These are phyloP conservation scores for Cecidostiba fungosa DNA, from an alignment of 2,888 invertebrate species.

Conservation along the genomic window DNA sequence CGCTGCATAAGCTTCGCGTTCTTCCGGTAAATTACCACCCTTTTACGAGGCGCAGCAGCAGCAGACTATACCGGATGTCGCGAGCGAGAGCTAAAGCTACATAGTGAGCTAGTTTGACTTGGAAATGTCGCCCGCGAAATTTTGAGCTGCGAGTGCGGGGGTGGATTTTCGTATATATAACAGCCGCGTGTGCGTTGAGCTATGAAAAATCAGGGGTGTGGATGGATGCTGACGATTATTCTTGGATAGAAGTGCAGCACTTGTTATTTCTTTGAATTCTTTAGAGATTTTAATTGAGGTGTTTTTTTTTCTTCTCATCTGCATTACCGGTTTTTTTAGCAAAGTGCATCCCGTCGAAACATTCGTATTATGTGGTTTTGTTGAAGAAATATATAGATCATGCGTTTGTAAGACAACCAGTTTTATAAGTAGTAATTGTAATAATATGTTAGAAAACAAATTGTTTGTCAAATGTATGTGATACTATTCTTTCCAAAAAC, in stretches of 20 bases:
- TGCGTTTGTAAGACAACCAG: no score
- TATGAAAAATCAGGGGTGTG: neutral
- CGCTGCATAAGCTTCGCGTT: slow-evolving; percentile 50
- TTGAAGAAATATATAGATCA: no score
- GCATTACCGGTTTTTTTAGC: neutral
- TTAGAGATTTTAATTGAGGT: neutral
- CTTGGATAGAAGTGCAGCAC: neutral
- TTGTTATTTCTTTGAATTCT: neutral
- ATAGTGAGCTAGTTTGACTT: slow-evolving; percentile 25
- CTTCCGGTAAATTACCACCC: slow-evolving; percentile 56
- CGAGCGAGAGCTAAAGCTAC: neutral
- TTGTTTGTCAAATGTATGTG: no score
- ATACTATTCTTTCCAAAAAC: no score
- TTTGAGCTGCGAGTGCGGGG: neutral
- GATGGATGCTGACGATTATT: neutral
- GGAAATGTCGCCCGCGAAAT: slow-evolving; percentile 29
- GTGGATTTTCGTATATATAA: neutral
- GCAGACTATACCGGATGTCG: slow-evolving; percentile 12
- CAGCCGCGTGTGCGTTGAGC: neutral
- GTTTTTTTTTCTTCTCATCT: neutral
- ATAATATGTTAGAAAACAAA: no score
- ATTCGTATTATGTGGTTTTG: no score
- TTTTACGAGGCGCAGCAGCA: slow-evolving; percentile 30
- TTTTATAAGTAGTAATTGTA: no score
- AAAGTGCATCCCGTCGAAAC: neutral